Conservation (phyloP, 2,797 vertebrate genomes). For the Erethizon dorsatum region DNA sequence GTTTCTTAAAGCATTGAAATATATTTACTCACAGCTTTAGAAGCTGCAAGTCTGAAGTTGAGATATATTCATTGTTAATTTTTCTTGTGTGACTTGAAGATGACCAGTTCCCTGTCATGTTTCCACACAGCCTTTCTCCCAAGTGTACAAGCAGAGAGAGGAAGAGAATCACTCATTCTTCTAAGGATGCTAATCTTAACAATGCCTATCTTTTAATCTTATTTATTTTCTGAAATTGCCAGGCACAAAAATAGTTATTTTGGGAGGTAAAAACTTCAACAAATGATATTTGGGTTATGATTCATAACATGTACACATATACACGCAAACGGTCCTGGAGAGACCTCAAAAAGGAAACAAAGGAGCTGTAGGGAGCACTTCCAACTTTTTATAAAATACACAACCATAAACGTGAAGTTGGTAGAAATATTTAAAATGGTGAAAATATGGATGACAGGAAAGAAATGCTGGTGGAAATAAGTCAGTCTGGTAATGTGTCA, state of each 20-base stretch:
- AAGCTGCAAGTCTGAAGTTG: background rate
- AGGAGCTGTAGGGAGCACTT: background rate
- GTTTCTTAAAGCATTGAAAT: background rate
- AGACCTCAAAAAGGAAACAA: background rate
- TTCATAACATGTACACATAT: background rate
- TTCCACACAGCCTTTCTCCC: background rate
- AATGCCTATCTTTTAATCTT: background rate
- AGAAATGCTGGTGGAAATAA: background rate
- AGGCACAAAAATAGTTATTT: background rate
- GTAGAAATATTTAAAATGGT: background rate
- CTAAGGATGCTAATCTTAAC: background rate
- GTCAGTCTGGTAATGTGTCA: background rate
- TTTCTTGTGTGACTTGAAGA: background rate
- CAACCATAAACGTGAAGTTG: background rate
- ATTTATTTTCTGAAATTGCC: background rate
- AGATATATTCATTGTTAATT: background rate
- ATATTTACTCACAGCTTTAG: background rate
- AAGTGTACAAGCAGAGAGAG: background rate
- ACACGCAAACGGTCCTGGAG: background rate
- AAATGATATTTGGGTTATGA: background rate
- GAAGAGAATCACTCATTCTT: background rate
- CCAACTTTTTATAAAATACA: too few species aligned
- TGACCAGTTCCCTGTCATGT: background rate
- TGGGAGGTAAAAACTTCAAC: background rate
- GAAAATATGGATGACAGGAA: background rate